Conservation (phyloP, 2,888 invertebrate genomes). For the Hedychridium roseum region DNA sequence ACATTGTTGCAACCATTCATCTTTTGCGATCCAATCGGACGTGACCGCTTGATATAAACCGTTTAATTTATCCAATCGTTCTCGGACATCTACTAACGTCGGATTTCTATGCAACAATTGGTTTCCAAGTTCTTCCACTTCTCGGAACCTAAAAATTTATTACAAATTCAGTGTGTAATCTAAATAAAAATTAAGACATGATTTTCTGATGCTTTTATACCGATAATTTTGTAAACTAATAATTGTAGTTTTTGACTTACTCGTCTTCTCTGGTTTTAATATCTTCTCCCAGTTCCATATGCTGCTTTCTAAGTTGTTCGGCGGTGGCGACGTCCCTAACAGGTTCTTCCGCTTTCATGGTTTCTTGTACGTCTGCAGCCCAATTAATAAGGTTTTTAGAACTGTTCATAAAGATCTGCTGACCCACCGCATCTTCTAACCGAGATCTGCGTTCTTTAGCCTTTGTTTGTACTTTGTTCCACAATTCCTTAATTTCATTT, state of each 20-base stretch:
- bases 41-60: slow-evolving; percentile 80
- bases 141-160: slow-evolving; percentile 70
- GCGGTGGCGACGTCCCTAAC: slow-evolving; percentile 93
- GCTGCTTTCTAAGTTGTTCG: slow-evolving; percentile 86
- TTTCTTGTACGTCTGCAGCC: slow-evolving; percentile 82
- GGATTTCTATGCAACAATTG: slow-evolving; percentile 81
- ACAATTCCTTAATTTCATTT: slow-evolving; percentile 84
- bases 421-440: slow-evolving; percentile 93
- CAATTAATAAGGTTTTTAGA: slow-evolving; percentile 83
- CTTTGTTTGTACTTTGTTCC: slow-evolving; percentile 87
- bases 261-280: slow-evolving; percentile 90
- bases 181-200: slow-evolving; percentile 12
- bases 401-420: slow-evolving; percentile 90
- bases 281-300: slow-evolving; percentile 90
- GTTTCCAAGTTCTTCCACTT: slow-evolving; percentile 81
- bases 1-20: slow-evolving; percentile 85
- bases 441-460: slow-evolving; percentile 84
- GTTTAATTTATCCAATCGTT: slow-evolving; percentile 75
- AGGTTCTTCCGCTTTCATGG: slow-evolving; percentile 78
- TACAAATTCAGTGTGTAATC: slow-evolving; percentile 4
- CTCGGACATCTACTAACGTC: slow-evolving; percentile 77
- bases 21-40: slow-evolving; percentile 81
- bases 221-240: no score
- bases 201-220: no score
- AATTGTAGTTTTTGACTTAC: slow-evolving; percentile 64